Evolutionary conservation across 2,113 vertebrate genomes (phyloP).

Genomic region (Heterochromis multidens): DNA sequence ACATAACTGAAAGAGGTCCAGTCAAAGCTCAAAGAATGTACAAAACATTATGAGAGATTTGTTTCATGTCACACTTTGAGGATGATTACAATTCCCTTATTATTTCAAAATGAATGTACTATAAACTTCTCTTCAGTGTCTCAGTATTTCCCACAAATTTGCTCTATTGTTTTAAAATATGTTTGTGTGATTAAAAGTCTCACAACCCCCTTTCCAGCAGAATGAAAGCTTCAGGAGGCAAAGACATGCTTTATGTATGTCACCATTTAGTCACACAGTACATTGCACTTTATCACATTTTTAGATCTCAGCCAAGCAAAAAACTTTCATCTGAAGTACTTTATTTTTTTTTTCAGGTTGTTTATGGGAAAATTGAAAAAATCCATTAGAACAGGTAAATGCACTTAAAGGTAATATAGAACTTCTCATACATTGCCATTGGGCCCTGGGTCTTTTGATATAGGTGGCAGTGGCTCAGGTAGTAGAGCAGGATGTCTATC

Average conservation of each 20-base stretch:
- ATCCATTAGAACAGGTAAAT: neutral
- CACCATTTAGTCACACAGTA: neutral
- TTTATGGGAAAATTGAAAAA: neutral
- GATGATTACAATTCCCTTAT: too few relatives aligned
- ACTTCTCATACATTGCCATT: neutral
- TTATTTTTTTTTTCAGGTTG: neutral
- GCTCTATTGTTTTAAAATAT: neutral
- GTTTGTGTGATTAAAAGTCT: neutral
- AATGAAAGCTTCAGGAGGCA: neutral
- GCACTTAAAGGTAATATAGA: neutral
- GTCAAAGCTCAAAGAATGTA: too few relatives aligned
- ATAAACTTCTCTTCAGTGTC: too few relatives aligned
- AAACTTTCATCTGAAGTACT: neutral
- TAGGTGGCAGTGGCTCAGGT: neutral
- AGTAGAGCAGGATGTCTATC: neutral
- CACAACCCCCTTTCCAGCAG: neutral
- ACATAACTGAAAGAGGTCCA: too few relatives aligned
- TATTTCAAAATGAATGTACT: too few relatives aligned
- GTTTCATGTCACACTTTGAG: too few relatives aligned
- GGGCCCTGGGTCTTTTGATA: neutral
- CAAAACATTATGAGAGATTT: too few relatives aligned
- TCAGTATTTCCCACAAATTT: too few relatives aligned
- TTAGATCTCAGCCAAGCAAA: neutral
- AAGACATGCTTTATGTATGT: neutral
- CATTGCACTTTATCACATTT: neutral